Evolutionary conservation across 1,140 invertebrate species (phyloP), one percentile per base, ranked within the genome.

Genomic region (Carcinoscorpius rotundicauda): DNA sequence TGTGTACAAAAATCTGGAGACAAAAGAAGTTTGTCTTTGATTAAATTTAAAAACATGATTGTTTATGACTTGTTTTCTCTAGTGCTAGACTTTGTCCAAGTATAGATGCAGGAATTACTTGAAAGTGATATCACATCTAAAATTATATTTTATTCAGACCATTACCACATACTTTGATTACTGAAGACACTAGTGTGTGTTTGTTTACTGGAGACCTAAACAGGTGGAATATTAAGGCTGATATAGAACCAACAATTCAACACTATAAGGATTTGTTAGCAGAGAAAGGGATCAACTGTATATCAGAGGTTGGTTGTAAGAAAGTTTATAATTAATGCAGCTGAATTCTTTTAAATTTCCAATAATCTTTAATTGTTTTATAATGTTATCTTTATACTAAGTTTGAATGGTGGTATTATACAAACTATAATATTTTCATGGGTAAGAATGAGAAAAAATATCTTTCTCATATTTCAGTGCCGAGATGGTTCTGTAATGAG

Each of bases 161-260:
- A 11, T 58, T 68, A 49, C 61, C 61, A 56, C 29, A 68, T 65
- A 49, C 63, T 6, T 49, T 63, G 11, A 4, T 64, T 4, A 52
- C 6, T 10, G 64, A 63, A 9, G 58, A 49, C 10, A 49, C 63
- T 51, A 64, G 65, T 8, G 64, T 68, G 0, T 68, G 66, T 29
- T 55, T 68, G 8, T 55, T 68, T 52, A 63, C 66, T 57, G 66
- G 66, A 48, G 66, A 68, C 61, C 57, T 68, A 10, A 61, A 68
- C 49, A 68, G 65, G n/a, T 49, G 51, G 0, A 58, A 68, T 58
- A 50, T 6, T n/a, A 64, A 65, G 57, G 63, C 66, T 53, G 66
- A 65, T 52, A 51, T 60, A 6, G 66, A 68, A 52, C 63, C 63
- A 50, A 51, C 11, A 63, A 50, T 68, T 29, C 49, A 61, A 8